Evolutionary conservation across 2,797 vertebrate genomes (phyloP), one percentile per base, ranked within the genome.

Genomic region (Threskiornis aethiopicus): DNA sequence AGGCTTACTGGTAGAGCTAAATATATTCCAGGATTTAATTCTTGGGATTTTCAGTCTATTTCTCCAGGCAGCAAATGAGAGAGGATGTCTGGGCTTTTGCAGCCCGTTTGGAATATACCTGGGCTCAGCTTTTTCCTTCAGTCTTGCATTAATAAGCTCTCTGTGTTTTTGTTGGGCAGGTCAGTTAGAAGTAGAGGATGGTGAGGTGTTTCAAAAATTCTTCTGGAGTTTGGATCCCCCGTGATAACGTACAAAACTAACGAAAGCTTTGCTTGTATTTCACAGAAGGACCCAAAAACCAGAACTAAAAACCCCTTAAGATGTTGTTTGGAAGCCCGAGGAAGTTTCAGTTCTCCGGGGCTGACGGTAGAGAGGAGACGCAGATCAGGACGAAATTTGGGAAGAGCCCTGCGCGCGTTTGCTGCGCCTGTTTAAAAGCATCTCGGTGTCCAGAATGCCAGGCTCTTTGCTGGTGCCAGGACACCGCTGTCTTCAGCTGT

Each of bases 401-500:
- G 1, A 33, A 6, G 61, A 75, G 80, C 37, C 28, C 35, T 3
- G 22, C 2, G 6, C 1, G 2, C 11, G 1, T 35, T 31, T 29
- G 55, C 37, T 4, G 64, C 15, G 29, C 25, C 51, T 44, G 6
- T 39, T 29, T 17, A 1, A 14, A 44, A 15, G 29, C 0, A 8
- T 28, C 29, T 21, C 10, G 24, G 0, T 4, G 44, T 35, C 37
- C 44, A 1, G 20, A 16, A 31, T 1, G 16, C 47, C 8, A 5
- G 33, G 17, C 16, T 20, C 9, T 11, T n/a, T 44, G 81, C 31
- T 29, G 62, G 57, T 28, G 51, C 70, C 19, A 22, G 47, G 33
- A 3, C 28, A 1, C 1, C 1, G 6, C 64, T 22, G 47, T 5
- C 5, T 8, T 9, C 44, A 5, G n/a, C 57, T 41, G 28, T 16